These are phyloP conservation scores for Scomberomorus guttatus DNA, from an alignment of 2,797 vertebrate genomes.

Conservation along the genomic window DNA sequence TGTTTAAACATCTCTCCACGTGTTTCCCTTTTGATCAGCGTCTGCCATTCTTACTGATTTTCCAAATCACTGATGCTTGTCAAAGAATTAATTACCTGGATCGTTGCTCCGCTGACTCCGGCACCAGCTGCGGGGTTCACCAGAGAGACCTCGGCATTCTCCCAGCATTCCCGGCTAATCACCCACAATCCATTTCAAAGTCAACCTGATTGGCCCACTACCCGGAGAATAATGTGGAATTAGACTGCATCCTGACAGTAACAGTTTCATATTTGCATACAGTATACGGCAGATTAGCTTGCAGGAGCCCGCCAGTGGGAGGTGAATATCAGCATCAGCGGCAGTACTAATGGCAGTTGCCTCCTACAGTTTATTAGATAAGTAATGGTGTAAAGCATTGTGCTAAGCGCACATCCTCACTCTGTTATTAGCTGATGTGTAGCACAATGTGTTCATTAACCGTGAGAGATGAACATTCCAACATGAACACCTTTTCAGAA, in stretches of 20 bases:
- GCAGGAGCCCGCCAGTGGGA: conserved; percentile 70
- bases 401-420: conserved; percentile 70
- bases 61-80: conserved; percentile 89
- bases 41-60: conserved; percentile 89
- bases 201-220: conserved; percentile 86
- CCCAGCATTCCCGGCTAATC: conserved; percentile 85
- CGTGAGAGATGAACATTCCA: conserved; percentile 59
- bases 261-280: conserved; percentile 85
- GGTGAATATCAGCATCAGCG: conserved; percentile 74
- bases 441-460: conserved; percentile 77
- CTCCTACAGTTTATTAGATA: conserved; percentile 85
- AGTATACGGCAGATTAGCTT: conserved; percentile 79
- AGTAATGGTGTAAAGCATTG: conserved; percentile 82
- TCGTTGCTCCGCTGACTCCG: conserved; percentile 82
- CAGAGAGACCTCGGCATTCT: conserved; percentile 80
- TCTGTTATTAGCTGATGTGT: conserved; percentile 74
- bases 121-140: conserved; percentile 82
- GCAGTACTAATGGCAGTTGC: conserved; percentile 78
- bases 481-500: conserved; percentile 49
- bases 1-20: conserved; percentile 86
- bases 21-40: conserved; percentile 87
- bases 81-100: conserved; percentile 90
- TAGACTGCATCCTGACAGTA: conserved; percentile 84
- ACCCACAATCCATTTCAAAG: conserved; percentile 89
- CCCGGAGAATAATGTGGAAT: conserved; percentile 84